Evolutionary conservation across 1,140 invertebrate genomes (phyloP).

Genomic region (Aphelinus atriplicis): DNA sequence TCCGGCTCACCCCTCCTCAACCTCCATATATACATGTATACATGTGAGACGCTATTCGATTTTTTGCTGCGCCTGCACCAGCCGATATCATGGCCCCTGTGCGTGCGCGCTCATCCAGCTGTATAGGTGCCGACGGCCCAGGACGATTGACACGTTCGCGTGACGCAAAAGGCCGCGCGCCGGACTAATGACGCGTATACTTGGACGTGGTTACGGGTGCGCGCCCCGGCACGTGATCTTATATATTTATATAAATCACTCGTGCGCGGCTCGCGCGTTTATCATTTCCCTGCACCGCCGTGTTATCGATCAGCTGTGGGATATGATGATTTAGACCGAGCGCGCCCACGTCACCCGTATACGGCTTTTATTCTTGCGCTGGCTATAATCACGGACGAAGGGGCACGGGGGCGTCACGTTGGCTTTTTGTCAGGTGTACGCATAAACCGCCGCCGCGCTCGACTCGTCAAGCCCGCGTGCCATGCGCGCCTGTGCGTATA

Average conservation of each 20-base stretch:
- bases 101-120: too few relatives aligned
- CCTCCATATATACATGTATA: not conserved
- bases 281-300: not conserved
- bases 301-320: too few relatives aligned
- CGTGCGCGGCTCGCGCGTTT: not conserved
- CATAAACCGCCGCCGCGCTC: too few relatives aligned
- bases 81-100: too few relatives aligned
- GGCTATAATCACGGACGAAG: too few relatives aligned
- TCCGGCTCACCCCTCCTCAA: constrained; percentile 12
- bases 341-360: too few relatives aligned
- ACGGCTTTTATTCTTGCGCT: too few relatives aligned
- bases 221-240: not conserved
- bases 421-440: too few relatives aligned
- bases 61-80: not conserved
- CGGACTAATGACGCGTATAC: not conserved
- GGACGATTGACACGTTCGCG: not conserved
- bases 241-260: not conserved
- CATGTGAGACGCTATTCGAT: not conserved
- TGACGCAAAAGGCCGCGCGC: not conserved
- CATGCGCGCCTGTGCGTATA: too few relatives aligned
- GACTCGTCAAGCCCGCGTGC: too few relatives aligned
- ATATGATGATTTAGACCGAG: too few relatives aligned
- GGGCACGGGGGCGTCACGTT: too few relatives aligned
- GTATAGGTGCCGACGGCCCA: not conserved
- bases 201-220: not conserved